Conservation (phyloP, 2,888 invertebrate species). For the Endomychus coccineus region DNA sequence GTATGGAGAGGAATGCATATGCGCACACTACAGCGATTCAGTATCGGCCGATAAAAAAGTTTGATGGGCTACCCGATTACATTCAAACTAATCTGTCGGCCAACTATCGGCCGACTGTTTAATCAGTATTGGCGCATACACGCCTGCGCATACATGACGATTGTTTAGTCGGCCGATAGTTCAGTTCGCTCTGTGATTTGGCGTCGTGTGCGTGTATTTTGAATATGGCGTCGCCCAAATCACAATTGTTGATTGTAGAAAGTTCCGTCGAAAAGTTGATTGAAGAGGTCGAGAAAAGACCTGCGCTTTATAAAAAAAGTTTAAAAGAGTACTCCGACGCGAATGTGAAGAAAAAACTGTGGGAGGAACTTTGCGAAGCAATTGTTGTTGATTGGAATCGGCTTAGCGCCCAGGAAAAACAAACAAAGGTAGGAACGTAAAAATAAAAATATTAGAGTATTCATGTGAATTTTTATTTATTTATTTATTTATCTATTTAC, state of each 20-base stretch:
- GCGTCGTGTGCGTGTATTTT: constrained; percentile 8
- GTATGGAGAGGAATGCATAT: constrained; percentile 12
- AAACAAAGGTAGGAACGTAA: constrained; percentile 17
- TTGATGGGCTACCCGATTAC: constrained; percentile 15
- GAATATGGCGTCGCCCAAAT: constrained; percentile 7
- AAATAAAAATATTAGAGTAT: constrained; percentile 2
- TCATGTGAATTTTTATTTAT: constrained; percentile 7
- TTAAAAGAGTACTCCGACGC: constrained; percentile 38
- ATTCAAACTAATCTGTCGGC: constrained; percentile 12
- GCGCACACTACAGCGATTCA: constrained; percentile 14
- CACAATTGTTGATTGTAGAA: constrained; percentile 7
- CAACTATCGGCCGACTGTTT: constrained; percentile 16
- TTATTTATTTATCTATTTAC: constrained; percentile 10
- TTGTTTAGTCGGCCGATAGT: constrained; percentile 12
- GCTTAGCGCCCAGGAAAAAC: constrained; percentile 18
- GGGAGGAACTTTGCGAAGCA: constrained; percentile 35
- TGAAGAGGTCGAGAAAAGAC: constrained; percentile 7
- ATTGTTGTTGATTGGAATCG: constrained; percentile 18
- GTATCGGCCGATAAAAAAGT: constrained; percentile 18
- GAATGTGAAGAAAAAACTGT: constrained; percentile 45
- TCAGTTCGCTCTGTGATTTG: constrained; percentile 8
- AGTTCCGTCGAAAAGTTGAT: constrained; percentile 7
- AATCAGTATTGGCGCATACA: constrained; percentile 15
- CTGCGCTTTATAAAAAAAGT: no score
- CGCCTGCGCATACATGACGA: no score